Conservation (phyloP, 2,888 invertebrate genomes). For the Laothoe populi region DNA sequence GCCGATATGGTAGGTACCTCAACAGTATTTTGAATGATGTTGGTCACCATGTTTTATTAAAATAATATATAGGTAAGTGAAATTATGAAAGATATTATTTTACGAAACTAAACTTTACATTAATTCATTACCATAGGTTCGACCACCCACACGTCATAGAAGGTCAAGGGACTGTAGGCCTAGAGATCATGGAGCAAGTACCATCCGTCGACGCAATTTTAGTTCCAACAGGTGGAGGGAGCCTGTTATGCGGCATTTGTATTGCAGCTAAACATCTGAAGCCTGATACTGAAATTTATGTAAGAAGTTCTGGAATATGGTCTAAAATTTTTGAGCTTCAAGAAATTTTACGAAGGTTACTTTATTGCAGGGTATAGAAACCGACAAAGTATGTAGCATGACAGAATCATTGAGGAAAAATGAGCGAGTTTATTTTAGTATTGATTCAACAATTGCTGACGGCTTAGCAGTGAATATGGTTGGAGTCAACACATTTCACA, state of each 20-base stretch:
- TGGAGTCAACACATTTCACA: constrained; percentile 74
- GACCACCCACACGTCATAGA: constrained; percentile 97
- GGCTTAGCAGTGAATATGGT: constrained; percentile 84
- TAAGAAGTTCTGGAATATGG: constrained; percentile 73
- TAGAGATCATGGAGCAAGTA: constrained; percentile 96
- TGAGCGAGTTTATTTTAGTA: constrained; percentile 87
- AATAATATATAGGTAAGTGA: no score
- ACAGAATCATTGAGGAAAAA: constrained; percentile 85
- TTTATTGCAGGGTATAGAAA: constrained; percentile 38
- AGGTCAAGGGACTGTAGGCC: constrained; percentile 96
- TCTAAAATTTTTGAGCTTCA: not conserved
- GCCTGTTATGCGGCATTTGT: constrained; percentile 94
- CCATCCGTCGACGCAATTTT: constrained; percentile 93
- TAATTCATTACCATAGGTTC: constrained; percentile 84
- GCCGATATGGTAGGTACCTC: no score
- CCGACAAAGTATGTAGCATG: constrained; percentile 73
- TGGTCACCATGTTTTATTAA: no score
- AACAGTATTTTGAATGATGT: no score
- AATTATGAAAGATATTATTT: no score
- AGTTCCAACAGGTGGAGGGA: constrained; percentile 97
- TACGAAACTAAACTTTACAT: not conserved
- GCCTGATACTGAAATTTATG: constrained; percentile 93
- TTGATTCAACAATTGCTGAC: constrained; percentile 91
- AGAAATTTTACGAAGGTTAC: not conserved
- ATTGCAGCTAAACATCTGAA: constrained; percentile 93